Evolutionary conservation across 1,140 invertebrate genomes (phyloP).

Genomic region (Pseudobourletiella spinata): DNA sequence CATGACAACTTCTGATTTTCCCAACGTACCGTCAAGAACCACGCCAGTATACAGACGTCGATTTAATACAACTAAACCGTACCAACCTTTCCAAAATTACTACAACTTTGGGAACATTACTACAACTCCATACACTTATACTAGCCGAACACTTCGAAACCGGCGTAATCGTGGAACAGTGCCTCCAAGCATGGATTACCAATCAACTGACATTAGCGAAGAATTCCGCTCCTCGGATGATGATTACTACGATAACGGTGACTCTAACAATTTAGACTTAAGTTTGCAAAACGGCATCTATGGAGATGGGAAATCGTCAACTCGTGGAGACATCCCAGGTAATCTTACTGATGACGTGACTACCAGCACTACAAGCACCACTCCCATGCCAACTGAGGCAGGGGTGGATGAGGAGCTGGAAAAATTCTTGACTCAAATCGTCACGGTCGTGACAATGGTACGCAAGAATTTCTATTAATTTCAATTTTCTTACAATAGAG

Average conservation of each 20-base stretch:
- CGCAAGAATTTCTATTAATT: not conserved
- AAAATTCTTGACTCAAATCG: constrained; percentile 26
- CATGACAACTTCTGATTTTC: not conserved
- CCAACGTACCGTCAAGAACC: not conserved
- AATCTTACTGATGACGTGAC: constrained; percentile 15
- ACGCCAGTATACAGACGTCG: not conserved
- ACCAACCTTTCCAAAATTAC: not conserved
- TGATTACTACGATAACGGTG: not conserved
- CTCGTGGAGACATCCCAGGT: constrained; percentile 32
- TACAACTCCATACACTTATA: not conserved
- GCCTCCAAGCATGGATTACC: not conserved
- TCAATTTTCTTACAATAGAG: too few relatives aligned
- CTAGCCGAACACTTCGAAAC: not conserved
- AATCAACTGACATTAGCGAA: not conserved
- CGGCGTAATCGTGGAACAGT: not conserved
- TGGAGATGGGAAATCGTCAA: constrained; percentile 17
- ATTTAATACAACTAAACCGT: not conserved
- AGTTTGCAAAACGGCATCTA: not conserved
- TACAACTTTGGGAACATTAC: not conserved
- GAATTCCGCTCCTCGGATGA: not conserved
- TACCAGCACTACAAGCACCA: constrained; percentile 27
- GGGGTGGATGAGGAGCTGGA: constrained; percentile 16
- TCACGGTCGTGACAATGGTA: constrained; percentile 29
- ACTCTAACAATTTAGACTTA: not conserved
- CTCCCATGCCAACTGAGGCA: constrained; percentile 1